phyloP scores from a whole-genome alignment of 2,797 vertebrate species.

The Tinamus major region DNA sequence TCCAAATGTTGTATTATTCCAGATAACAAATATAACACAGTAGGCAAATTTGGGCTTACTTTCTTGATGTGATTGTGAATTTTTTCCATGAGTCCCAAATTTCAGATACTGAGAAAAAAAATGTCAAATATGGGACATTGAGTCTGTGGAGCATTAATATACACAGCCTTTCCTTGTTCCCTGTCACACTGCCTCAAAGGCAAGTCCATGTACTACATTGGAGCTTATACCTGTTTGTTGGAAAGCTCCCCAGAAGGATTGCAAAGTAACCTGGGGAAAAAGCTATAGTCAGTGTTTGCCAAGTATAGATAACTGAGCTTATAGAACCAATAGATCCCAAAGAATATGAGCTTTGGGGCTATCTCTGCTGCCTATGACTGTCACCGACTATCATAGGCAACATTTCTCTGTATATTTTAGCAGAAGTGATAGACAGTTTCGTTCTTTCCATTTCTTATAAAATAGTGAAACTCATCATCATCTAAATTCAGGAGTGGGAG shows the following conservation, averaged over 20 bases:
- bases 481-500: neutral
- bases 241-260: too few relatives aligned
- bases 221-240: neutral
- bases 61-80: neutral
- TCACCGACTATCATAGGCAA: neutral
- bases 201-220: too few relatives aligned
- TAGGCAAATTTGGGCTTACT: neutral
- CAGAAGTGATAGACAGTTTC: neutral
- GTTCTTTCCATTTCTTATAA: neutral
- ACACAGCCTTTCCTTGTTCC: neutral
- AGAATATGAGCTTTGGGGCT: neutral
- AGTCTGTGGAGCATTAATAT: neutral
- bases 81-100: neutral
- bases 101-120: neutral
- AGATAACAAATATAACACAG: neutral
- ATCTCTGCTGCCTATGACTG: neutral
- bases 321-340: neutral
- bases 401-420: neutral
- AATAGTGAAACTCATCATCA: neutral
- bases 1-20: neutral
- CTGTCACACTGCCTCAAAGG: neutral
- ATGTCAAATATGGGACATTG: neutral
- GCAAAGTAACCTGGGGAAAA: neutral
- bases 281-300: neutral
- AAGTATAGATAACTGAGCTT: neutral